phyloP scores from a whole-genome alignment of 2,888 invertebrate species.

The Lampropteryx suffumata region DNA sequence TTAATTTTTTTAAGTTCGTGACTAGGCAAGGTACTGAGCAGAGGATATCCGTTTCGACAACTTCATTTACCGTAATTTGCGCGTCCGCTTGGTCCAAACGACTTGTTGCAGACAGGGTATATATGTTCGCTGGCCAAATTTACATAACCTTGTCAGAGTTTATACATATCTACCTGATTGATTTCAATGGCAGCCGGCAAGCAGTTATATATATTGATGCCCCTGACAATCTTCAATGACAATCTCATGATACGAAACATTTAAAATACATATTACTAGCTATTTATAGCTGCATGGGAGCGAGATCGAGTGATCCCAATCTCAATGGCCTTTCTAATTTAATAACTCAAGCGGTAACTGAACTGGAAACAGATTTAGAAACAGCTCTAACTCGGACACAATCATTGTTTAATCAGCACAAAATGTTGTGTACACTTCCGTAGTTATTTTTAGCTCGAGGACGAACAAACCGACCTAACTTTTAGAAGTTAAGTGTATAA shows the following conservation, averaged over 20 bases:
- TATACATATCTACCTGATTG: not conserved
- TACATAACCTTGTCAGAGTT: slow-evolving; percentile 8
- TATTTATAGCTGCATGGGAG: slow-evolving; percentile 30
- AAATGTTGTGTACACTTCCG: slow-evolving; percentile 63
- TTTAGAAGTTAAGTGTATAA: slow-evolving; percentile 38
- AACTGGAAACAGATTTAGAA: slow-evolving; percentile 19
- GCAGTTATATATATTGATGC: slow-evolving; percentile 4
- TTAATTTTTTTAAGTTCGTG: slow-evolving; percentile 25
- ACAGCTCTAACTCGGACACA: slow-evolving; percentile 33
- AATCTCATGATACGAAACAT: slow-evolving; percentile 32
- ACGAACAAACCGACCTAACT: slow-evolving; percentile 48
- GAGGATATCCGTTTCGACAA: slow-evolving; percentile 38
- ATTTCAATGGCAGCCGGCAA: slow-evolving; percentile 17
- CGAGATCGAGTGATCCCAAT: slow-evolving; percentile 23
- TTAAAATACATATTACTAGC: slow-evolving; percentile 37
- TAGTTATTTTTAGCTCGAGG: slow-evolving; percentile 55
- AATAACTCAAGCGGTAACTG: slow-evolving; percentile 7
- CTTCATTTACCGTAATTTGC: slow-evolving; percentile 39
- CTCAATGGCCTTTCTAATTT: slow-evolving; percentile 23
- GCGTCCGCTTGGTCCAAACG: slow-evolving; percentile 34
- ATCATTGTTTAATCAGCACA: slow-evolving; percentile 55
- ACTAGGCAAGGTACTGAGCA: slow-evolving; percentile 25
- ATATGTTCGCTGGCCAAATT: slow-evolving; percentile 20
- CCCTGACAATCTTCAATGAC: slow-evolving; percentile 38
- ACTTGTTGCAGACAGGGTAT: slow-evolving; percentile 27